Base-by-base conservation (phyloP, 1,140 invertebrate genomes). In the Paracyclopina nana region DNA sequence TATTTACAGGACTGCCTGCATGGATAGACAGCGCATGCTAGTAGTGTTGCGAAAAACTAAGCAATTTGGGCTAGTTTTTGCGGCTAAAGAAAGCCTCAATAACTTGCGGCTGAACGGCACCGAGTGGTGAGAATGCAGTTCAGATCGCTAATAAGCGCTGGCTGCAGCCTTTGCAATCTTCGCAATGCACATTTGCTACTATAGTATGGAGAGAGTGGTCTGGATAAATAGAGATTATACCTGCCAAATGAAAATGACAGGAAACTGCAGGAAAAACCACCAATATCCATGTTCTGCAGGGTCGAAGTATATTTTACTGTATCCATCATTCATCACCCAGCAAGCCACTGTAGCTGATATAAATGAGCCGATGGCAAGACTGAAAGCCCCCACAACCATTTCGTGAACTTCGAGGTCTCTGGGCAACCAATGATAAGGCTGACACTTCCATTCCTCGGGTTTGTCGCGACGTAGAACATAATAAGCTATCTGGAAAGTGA, bases 381-480 rank as follows among this genome's bases (percentile, higher is more conserved):
- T 72, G 0, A 72, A 34, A 0, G 68, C 70, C 2, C 77, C 77
- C 4, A 75, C 55, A 38, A 76, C 65, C 30, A 81, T 76, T 60
- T 78, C 77, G 55, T 79, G 73, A 12, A 69, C 63, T 59, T 80
- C 76, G 27, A 78, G 58, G 43, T 78, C 71, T 1, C 72, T 71
- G 0, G 70, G 62, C 1, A 80, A 55, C 70, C 73, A 80, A 55
- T 76, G 76, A 9, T 69, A 67, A 0, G 77, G 77, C 56, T 81
- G 78, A 54, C 78, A 75, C 63, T 81, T 81, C 78, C 78, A 81
- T 55, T 76, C 71, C 30, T 75, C 62, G 0, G 77, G 61, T 3
- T 60, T 55, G 56, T 76, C 67, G 0, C 71, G 60, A 60, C 71
- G 69, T 0, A 68, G 61, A 1, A 77, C 65, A 62, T 78, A 79